phyloP scores from a whole-genome alignment of 2,113 vertebrate species.

The Actenoides lindsayi region DNA sequence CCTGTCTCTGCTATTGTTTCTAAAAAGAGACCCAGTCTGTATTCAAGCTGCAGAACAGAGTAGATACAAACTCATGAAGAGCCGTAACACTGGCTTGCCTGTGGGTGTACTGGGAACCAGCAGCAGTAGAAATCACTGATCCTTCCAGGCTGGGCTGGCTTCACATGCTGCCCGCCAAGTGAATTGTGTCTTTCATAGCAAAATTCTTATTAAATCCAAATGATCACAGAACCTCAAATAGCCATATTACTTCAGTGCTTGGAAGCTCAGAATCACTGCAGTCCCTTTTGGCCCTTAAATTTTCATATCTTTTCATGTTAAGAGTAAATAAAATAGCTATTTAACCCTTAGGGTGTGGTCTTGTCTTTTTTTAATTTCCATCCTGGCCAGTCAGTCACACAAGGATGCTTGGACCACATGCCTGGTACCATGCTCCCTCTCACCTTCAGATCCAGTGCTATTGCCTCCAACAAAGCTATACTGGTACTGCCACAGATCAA shows the following conservation, averaged over 20 bases:
- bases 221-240: background rate
- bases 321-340: background rate
- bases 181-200: conserved; percentile 47
- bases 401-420: background rate
- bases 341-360: background rate
- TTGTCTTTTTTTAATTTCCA: background rate
- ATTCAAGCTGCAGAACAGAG: background rate
- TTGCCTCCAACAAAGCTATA: background rate
- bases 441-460: background rate
- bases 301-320: background rate
- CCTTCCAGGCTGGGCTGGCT: background rate
- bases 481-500: background rate
- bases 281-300: background rate
- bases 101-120: background rate
- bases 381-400: background rate
- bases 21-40: background rate
- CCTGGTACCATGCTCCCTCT: background rate
- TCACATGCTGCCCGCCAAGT: accelerated
- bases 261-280: background rate
- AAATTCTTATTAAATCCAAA: conserved; percentile 31
- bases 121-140: background rate
- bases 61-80: conserved; percentile 4
- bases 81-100: conserved; percentile 2
- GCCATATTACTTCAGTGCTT: background rate
- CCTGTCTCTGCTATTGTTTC: background rate